A percentile compares a stretch with the other conserved stretches of the same genome.
phyloP scores from a whole-genome alignment of 2,797 vertebrate genomes.

The Micrastur ruficollis region DNA sequence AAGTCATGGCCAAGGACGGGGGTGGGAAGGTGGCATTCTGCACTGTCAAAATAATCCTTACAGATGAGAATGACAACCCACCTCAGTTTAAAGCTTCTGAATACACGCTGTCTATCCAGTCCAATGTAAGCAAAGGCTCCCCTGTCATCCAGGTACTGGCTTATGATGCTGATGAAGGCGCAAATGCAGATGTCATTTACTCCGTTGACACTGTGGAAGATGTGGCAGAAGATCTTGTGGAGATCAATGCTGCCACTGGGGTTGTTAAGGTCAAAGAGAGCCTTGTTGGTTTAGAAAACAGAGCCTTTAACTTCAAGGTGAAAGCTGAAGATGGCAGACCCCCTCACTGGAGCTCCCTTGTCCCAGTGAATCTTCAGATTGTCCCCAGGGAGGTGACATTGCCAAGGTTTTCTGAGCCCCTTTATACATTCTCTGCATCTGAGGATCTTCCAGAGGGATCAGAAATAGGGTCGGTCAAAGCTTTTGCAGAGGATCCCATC shows the following conservation, averaged over 20 bases:
- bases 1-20: slow-evolving; percentile 95
- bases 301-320: slow-evolving; percentile 90
- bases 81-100: slow-evolving; percentile 91
- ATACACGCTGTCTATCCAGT: slow-evolving; percentile 91
- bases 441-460: slow-evolving; percentile 90
- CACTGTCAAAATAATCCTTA: slow-evolving; percentile 95
- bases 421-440: slow-evolving; percentile 91
- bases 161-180: slow-evolving; percentile 94
- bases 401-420: slow-evolving; percentile 93
- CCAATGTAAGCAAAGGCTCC: slow-evolving; percentile 89
- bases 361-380: slow-evolving; percentile 90
- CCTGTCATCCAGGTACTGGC: slow-evolving; percentile 93
- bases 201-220: slow-evolving; percentile 85
- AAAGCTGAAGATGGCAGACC: slow-evolving; percentile 91
- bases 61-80: slow-evolving; percentile 94
- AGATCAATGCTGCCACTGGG: slow-evolving; percentile 92
- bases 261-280: slow-evolving; percentile 91
- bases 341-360: slow-evolving; percentile 89
- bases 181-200: slow-evolving; percentile 95
- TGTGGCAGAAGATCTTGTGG: slow-evolving; percentile 85
- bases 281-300: slow-evolving; percentile 89
- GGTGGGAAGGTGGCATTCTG: slow-evolving; percentile 95
- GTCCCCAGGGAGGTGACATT: slow-evolving; percentile 88
- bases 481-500: slow-evolving; percentile 86
- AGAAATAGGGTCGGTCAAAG: slow-evolving; percentile 89